phyloP scores from a whole-genome alignment of 1,140 invertebrate species.

The Drosophila athabasca region DNA sequence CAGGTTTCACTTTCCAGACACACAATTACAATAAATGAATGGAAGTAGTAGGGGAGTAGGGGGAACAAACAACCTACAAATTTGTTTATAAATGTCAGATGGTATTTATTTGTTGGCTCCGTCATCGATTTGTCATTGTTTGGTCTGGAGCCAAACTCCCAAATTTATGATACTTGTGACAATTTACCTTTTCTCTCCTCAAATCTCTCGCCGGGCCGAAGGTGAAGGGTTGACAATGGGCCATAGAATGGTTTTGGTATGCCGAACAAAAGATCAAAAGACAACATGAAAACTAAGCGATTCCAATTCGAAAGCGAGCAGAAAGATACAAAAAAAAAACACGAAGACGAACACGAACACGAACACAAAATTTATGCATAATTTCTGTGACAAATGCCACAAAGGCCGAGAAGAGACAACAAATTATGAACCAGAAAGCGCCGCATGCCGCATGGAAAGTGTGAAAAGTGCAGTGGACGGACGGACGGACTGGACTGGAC shows the following conservation, averaged over 20 bases:
- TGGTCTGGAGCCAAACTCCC: constrained; percentile 7
- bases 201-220: constrained; percentile 1
- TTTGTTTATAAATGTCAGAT: constrained; percentile 64
- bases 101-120: constrained; percentile 63
- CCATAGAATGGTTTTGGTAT: constrained; percentile 57
- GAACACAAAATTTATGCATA: constrained; percentile 62
- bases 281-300: constrained; percentile 53
- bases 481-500: no score
- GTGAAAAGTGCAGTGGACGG: constrained; percentile 58
- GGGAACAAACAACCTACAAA: constrained; percentile 27
- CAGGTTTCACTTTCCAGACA: constrained; percentile 67
- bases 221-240: constrained; percentile 66
- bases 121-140: constrained; percentile 57
- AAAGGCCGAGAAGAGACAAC: constrained; percentile 3
- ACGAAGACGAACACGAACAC: not conserved
- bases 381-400: constrained; percentile 72
- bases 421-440: constrained; percentile 5
- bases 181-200: constrained; percentile 19
- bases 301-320: constrained; percentile 76
- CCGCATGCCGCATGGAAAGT: constrained; percentile 32
- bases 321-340: constrained; percentile 4
- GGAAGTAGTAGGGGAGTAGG: not conserved
- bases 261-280: constrained; percentile 51
- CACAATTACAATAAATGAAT: constrained; percentile 30
- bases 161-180: constrained; percentile 58